These are phyloP conservation scores for Oxygymnocypris stewartii DNA, from an alignment of 2,113 vertebrate genomes.

Conservation along the genomic window DNA sequence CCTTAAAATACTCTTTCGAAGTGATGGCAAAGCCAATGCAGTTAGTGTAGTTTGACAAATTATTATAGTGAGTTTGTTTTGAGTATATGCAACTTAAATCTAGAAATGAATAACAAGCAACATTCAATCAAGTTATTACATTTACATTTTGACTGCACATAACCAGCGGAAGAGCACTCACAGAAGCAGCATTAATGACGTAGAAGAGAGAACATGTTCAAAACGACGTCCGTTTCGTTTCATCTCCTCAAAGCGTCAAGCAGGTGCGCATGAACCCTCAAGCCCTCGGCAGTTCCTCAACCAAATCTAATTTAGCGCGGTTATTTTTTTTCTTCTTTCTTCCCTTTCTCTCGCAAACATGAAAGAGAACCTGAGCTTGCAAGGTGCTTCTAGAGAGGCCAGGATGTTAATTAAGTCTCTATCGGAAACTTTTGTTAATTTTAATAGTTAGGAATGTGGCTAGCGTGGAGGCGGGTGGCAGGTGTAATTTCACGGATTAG, in stretches of 20 bases:
- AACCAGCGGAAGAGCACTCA: conserved; percentile 11
- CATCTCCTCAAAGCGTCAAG: conserved; percentile 50
- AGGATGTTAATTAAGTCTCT: conserved; percentile 80
- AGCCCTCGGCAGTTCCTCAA: conserved; percentile 56
- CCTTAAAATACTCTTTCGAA: background rate
- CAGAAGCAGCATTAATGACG: conserved; percentile 6
- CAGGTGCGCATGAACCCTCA: conserved; percentile 52
- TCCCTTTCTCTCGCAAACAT: conserved; percentile 63
- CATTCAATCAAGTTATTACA: background rate
- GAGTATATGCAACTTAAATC: background rate
- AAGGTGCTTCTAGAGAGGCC: conserved; percentile 70
- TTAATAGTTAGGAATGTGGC: conserved; percentile 68
- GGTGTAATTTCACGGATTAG: conserved; percentile 85
- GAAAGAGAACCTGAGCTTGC: conserved; percentile 73
- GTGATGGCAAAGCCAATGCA: background rate
- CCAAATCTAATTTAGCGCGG: conserved; percentile 58
- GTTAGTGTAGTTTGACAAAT: background rate
- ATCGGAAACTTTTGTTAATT: conserved; percentile 78
- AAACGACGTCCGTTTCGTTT: conserved; percentile 47
- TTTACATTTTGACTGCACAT: background rate
- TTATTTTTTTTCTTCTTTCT: background rate
- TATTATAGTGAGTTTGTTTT: background rate
- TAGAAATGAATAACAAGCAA: background rate
- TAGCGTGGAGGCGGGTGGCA: conserved; percentile 66
- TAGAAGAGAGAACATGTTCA: conserved; percentile 31